These are phyloP conservation scores for Steinernema scapterisci DNA, from an alignment of 2,888 invertebrate genomes.

Conservation along the genomic window DNA sequence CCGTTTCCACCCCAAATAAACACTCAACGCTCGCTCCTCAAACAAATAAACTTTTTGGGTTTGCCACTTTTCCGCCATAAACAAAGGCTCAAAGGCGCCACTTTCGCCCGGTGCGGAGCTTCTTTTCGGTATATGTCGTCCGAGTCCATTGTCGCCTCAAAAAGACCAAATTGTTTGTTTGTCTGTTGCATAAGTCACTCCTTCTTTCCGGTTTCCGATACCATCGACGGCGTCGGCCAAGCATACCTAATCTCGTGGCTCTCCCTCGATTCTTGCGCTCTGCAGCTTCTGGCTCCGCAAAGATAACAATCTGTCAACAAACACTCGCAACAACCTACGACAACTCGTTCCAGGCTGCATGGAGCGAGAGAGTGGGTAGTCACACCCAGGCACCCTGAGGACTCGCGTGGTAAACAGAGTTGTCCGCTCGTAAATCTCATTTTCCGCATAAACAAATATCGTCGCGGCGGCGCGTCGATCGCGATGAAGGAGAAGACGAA, in stretches of 20 bases:
- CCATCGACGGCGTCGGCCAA: not conserved
- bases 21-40: too few relatives aligned
- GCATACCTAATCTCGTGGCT: not conserved
- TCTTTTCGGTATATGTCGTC: too few relatives aligned
- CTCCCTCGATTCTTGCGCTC: too few relatives aligned
- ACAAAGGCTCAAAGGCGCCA: too few relatives aligned
- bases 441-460: slow-evolving; percentile 25
- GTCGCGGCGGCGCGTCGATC: not conserved
- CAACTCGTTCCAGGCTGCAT: slow-evolving; percentile 22
- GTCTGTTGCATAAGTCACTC: not conserved
- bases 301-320: slow-evolving; percentile 22
- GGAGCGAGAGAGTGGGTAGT: not conserved
- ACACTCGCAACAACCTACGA: slow-evolving; percentile 24
- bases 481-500: not conserved
- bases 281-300: not conserved
- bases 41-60: too few relatives aligned
- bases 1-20: too few relatives aligned
- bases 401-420: slow-evolving; percentile 3
- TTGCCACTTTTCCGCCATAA: too few relatives aligned
- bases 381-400: slow-evolving; percentile 8
- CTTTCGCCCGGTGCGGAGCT: too few relatives aligned
- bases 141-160: too few relatives aligned
- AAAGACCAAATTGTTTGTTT: slow-evolving; percentile 19
- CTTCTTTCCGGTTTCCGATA: slow-evolving; percentile 26
- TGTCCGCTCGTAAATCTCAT: slow-evolving; percentile 15